Conservation (phyloP, 2,797 vertebrate species). For the Halcyon smyrnensis region DNA sequence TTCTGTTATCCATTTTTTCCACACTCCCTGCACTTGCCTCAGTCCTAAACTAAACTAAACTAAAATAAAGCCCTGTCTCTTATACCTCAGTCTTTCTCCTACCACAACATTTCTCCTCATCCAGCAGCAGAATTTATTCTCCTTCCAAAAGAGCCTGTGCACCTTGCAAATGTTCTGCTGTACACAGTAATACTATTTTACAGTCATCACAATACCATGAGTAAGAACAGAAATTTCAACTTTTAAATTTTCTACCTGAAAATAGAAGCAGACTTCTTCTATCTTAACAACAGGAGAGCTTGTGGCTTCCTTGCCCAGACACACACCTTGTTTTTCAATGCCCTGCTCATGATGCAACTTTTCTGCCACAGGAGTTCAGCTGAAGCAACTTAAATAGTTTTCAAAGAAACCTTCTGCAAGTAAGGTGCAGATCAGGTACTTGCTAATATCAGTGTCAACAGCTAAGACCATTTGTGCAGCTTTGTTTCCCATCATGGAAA, state of each 20-base stretch:
- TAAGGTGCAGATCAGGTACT: neutral
- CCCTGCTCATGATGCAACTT: neutral
- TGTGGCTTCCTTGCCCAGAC: neutral
- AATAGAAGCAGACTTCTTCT: neutral
- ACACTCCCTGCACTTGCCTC: neutral
- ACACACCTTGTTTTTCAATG: neutral
- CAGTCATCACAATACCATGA: neutral
- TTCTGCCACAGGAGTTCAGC: neutral
- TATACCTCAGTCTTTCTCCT: neutral
- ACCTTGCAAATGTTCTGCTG: neutral
- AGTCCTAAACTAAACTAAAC: neutral
- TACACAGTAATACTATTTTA: neutral
- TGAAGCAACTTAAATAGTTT: neutral
- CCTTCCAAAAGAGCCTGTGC: neutral
- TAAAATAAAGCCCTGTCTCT: too few species aligned
- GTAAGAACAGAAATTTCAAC: neutral
- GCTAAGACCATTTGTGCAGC: neutral
- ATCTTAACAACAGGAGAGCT: neutral
- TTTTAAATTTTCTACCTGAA: neutral
- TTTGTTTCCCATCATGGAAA: neutral
- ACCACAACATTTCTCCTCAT: neutral
- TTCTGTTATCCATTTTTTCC: neutral
- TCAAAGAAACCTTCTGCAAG: neutral
- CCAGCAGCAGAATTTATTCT: neutral
- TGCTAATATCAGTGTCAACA: neutral